These are phyloP conservation scores for Chloroceryle amazona DNA, from an alignment of 2,797 vertebrate species.

Conservation along the genomic window DNA sequence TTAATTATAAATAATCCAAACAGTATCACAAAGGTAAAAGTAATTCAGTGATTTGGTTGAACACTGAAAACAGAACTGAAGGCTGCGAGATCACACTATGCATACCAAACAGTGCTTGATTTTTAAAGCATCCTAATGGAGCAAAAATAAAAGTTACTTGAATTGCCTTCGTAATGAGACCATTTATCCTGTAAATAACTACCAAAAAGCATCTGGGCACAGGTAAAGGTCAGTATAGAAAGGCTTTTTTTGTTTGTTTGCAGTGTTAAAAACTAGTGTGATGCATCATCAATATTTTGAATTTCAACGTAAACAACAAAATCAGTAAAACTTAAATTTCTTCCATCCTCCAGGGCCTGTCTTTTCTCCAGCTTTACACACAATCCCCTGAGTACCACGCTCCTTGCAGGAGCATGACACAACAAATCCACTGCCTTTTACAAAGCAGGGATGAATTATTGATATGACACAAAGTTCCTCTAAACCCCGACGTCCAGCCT, in stretches of 20 bases:
- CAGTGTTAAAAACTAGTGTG: neutral
- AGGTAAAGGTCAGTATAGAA: neutral
- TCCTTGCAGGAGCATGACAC: neutral
- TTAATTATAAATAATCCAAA: constrained; percentile 54
- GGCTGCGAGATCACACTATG: neutral
- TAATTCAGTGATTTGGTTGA: constrained; percentile 42
- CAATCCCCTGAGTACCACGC: neutral
- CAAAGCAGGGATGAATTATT: neutral
- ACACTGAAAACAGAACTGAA: neutral
- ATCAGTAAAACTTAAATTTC: neutral
- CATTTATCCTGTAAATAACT: neutral
- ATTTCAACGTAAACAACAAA: neutral
- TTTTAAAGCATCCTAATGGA: constrained; percentile 1
- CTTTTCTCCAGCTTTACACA: neutral
- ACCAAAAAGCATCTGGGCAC: neutral
- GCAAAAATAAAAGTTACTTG: neutral
- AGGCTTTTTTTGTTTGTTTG: neutral
- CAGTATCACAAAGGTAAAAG: constrained; percentile 45
- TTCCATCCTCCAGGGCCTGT: neutral
- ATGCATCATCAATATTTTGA: neutral
- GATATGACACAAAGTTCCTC: neutral
- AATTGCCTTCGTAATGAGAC: neutral
- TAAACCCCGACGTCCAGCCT: neutral
- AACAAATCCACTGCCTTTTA: neutral
- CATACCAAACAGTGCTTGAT: neutral